Base-by-base conservation (phyloP, 2,888 invertebrate genomes). In the Nowickia ferox region DNA sequence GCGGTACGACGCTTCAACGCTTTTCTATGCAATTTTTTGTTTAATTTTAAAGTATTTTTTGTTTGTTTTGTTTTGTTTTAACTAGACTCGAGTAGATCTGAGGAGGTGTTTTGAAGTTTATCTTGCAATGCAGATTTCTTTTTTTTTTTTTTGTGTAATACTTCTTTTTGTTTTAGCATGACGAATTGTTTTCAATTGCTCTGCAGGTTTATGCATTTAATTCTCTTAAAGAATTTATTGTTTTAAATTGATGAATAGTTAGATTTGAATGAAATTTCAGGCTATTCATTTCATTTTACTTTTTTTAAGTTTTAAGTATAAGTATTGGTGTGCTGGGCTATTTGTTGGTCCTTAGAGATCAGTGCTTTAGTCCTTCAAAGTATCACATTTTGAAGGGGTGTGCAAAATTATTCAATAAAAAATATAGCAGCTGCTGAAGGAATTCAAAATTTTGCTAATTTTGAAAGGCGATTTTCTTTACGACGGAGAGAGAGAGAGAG, bases 1-100 rank as follows among this genome's bases (percentile, higher is more conserved):
- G 76, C 80, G 83, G 80, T 86, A 72, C 76, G 76, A 72, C 76
- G 76, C 76, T 77, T 76, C 79, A 83, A 86, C 72, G 83, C 75
- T 83, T 83, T 77, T 68, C 48, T 51, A 76, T 65, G 42, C 11
- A 66, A 79, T 82, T 57, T 40, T 48, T 9, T 44, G 19, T 48
- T 19, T 4, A 51, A 11, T 68, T 71, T 15, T 17, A 11, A 55
- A 72, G 13, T 17, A 68, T 46, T 65, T 71, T 72, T 59, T n/a
- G 46, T n/a, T 57, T 71, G 13, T 13, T 66, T 51, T 30, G 65
- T 61, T 71, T 30, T 30, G 77, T 78, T 78, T 77, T 78, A 65
- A 82, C 17, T 80, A 61, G 48, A 48, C 75, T 84, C 19, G 44
- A 82, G 68, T 74, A 65, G 69, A 30, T 55, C 40, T 40, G 3